A percentile compares a stretch with the other conserved stretches of the same genome.
Evolutionary conservation across 2,113 vertebrate species (phyloP).

Genomic region (Pseudorasbora parva): DNA sequence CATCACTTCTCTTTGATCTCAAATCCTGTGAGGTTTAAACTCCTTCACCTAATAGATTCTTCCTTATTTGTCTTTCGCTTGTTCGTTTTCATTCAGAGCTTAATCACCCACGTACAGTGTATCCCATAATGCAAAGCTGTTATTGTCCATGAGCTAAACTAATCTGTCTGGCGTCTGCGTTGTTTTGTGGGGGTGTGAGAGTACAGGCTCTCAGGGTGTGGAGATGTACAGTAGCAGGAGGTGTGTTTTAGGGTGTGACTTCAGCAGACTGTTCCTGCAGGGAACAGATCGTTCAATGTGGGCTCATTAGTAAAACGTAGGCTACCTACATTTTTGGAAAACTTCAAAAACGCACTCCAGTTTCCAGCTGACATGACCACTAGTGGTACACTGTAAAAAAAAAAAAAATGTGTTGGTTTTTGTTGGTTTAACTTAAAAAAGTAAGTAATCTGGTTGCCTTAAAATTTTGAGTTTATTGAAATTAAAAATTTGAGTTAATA

Average conservation of each 20-base stretch:
- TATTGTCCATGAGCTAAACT: slow-evolving; percentile 30
- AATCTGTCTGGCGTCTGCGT: slow-evolving; percentile 39
- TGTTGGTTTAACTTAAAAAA: too few relatives aligned
- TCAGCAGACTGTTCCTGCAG: neutral
- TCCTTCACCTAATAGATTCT: slow-evolving; percentile 6
- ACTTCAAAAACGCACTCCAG: neutral
- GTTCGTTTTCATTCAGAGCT: slow-evolving; percentile 12
- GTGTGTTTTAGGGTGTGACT: slow-evolving; percentile 24
- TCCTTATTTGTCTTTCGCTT: slow-evolving; percentile 18
- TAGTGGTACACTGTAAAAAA: too few relatives aligned
- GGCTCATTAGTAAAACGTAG: neutral
- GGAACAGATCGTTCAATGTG: neutral
- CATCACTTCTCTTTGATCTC: slow-evolving; percentile 25
- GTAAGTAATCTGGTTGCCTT: too few relatives aligned
- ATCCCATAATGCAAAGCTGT: slow-evolving; percentile 13
- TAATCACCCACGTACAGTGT: neutral
- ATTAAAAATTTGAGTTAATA: too few relatives aligned
- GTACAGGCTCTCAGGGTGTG: slow-evolving; percentile 15
- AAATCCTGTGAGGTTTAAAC: slow-evolving; percentile 15
- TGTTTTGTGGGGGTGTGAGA: slow-evolving; percentile 13
- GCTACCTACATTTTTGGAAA: neutral
- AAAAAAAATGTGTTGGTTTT: too few relatives aligned
- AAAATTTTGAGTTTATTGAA: too few relatives aligned
- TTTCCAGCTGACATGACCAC: neutral
- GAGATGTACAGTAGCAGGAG: neutral